These are phyloP conservation scores for Sminthopsis crassicaudata DNA, from an alignment of 2,113 vertebrate genomes.

Conservation along the genomic window DNA sequence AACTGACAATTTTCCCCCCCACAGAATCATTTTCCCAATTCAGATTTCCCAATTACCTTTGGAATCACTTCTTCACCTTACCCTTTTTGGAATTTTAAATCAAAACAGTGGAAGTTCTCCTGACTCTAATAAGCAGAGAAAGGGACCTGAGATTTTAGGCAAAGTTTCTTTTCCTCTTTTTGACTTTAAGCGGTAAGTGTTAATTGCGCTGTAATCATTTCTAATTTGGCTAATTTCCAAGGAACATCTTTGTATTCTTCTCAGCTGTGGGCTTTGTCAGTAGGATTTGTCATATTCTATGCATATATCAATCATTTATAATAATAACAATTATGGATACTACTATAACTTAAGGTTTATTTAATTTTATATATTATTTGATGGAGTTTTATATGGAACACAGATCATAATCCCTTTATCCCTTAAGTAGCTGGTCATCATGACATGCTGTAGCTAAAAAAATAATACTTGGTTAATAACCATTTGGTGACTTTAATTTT, in stretches of 20 bases:
- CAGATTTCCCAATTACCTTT: slow-evolving; percentile 95
- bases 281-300: not conserved
- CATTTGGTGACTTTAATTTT: not conserved
- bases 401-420: not conserved
- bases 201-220: slow-evolving; percentile 39
- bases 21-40: slow-evolving; percentile 96
- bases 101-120: slow-evolving; percentile 93
- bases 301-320: not conserved
- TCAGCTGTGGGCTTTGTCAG: not conserved
- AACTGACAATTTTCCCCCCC: slow-evolving; percentile 67
- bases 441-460: not conserved
- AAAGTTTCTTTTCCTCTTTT: slow-evolving; percentile 95
- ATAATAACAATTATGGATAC: not conserved
- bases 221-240: not conserved
- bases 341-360: slow-evolving; percentile 9
- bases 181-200: slow-evolving; percentile 93
- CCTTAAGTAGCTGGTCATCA: not conserved
- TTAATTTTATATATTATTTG: not conserved
- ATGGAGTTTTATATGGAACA: not conserved
- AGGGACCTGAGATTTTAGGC: slow-evolving; percentile 93
- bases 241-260: not conserved
- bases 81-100: slow-evolving; percentile 93
- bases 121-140: slow-evolving; percentile 97
- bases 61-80: slow-evolving; percentile 92
- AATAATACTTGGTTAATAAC: not conserved